phyloP scores from a whole-genome alignment of 2,113 vertebrate genomes.

The Calonectris borealis region DNA sequence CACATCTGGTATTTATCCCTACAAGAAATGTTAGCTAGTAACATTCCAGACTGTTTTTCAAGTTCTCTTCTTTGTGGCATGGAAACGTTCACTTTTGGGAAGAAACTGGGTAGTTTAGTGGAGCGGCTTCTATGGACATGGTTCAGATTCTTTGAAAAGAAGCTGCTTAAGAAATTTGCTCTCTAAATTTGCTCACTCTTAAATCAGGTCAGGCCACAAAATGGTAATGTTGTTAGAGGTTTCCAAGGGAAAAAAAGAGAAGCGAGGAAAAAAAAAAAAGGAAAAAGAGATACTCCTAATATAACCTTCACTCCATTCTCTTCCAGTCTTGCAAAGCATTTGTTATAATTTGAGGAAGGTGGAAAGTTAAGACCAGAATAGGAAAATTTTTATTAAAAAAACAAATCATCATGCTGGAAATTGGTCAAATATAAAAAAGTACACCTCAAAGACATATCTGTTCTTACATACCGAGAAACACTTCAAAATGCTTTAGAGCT shows the following conservation, averaged over 20 bases:
- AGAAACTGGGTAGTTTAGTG: background rate
- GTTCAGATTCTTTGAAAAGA: background rate
- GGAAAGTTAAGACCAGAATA: background rate
- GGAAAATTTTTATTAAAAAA: background rate
- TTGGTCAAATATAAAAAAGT: background rate
- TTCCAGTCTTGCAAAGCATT: background rate
- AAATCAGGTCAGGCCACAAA: background rate
- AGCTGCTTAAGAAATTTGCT: background rate
- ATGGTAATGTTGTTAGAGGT: background rate
- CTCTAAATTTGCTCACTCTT: background rate
- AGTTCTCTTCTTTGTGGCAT: background rate
- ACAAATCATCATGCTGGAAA: background rate
- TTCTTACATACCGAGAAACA: background rate
- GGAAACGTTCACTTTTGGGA: background rate
- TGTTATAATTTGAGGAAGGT: background rate
- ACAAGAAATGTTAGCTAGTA: background rate
- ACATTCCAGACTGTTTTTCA: background rate
- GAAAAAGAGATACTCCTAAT: background rate
- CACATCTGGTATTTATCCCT: background rate
- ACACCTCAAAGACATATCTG: background rate
- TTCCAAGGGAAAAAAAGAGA: background rate
- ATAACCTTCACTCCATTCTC: background rate
- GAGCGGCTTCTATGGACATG: accelerated
- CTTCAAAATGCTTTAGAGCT: background rate
- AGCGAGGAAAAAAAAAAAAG: background rate